Base-by-base conservation (phyloP, 2,113 vertebrate species). In the Gallinago paraguaiae region DNA sequence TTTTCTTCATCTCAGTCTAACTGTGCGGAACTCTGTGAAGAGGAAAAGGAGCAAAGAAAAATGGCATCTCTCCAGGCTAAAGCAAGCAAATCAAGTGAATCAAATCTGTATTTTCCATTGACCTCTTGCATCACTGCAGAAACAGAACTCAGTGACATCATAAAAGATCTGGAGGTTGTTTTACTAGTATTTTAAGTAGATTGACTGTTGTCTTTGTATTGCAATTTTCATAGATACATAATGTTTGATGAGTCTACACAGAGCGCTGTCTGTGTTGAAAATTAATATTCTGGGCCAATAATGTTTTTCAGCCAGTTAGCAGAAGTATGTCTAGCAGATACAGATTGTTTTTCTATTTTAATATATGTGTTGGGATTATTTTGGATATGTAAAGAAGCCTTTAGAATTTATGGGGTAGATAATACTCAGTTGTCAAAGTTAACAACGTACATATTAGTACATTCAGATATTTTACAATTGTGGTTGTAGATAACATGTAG, bases 101-200 rank as follows among this genome's bases (percentile, higher is more conserved):
- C 95, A 15, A 97, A 90, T 93, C 82, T 99, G 79, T 99, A 99
- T 95, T 98, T 98, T 51, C 98, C 99, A 17, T 81, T 99, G 87
- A 99, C 99, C 2, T 99, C 98, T 30, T 98, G 98, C 70, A 98
- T 99, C 86, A 99, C 99, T 7, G 98, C 99, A 25, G 98, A 99
- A 96, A 99, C 99, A 2, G 98, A 99, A 82, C 98, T 99, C 17
- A 60, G 59, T 84, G 98, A 99, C 76, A 98, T 99, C 88, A 98
- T 99, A 97, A 60, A 96, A 70, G 99, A 99, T 92, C 97, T 99
- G 75, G 97, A 99, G 99, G 99, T 99, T 91, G 98, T 97, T 96
- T 93, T 46, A 53, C 37, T 96, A 77, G 70, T 80, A 74, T 74
- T 97, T 90, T 17, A 28, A 78, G 67, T 83, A 60, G 45, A 53